Conservation (phyloP, 1,140 invertebrate genomes). For the Liolophura sinensis region DNA sequence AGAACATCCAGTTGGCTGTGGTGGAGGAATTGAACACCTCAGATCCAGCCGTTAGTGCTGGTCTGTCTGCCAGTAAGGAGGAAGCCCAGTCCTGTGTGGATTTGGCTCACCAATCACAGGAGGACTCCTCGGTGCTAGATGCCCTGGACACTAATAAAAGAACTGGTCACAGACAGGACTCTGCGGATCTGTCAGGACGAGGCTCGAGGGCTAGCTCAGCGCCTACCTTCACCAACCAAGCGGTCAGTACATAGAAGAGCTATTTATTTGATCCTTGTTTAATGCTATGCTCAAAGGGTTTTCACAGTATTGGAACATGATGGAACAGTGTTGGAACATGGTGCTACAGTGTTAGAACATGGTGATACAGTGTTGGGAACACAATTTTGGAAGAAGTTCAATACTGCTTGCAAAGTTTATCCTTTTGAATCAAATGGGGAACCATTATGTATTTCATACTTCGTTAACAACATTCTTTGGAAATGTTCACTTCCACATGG, state of each 20-base stretch:
- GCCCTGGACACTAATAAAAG: conserved; percentile 11
- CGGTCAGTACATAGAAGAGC: conserved; percentile 27
- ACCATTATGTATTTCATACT: too few relatives aligned
- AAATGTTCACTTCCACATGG: too few relatives aligned
- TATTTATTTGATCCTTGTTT: background rate
- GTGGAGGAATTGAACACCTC: conserved; percentile 5
- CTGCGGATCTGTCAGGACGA: conserved; percentile 35
- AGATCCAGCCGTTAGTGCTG: background rate
- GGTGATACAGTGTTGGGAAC: too few relatives aligned
- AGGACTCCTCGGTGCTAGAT: conserved; percentile 1
- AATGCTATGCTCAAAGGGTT: too few relatives aligned
- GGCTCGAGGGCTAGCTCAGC: conserved; percentile 44
- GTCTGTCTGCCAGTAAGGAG: conserved; percentile 10
- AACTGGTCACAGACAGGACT: conserved; percentile 38
- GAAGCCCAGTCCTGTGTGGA: conserved; percentile 18
- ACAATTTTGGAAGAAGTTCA: too few relatives aligned
- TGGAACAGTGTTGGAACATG: too few relatives aligned
- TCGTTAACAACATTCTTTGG: too few relatives aligned
- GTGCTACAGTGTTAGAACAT: too few relatives aligned
- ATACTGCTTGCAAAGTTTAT: too few relatives aligned
- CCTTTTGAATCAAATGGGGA: too few relatives aligned
- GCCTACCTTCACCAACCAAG: conserved; percentile 44
- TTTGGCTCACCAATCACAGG: conserved; percentile 7
- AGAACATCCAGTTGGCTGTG: conserved; percentile 8
- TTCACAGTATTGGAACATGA: too few relatives aligned